These are phyloP conservation scores for Mormyrus hasselquistii DNA, from an alignment of 2,797 vertebrate species.

Conservation along the genomic window DNA sequence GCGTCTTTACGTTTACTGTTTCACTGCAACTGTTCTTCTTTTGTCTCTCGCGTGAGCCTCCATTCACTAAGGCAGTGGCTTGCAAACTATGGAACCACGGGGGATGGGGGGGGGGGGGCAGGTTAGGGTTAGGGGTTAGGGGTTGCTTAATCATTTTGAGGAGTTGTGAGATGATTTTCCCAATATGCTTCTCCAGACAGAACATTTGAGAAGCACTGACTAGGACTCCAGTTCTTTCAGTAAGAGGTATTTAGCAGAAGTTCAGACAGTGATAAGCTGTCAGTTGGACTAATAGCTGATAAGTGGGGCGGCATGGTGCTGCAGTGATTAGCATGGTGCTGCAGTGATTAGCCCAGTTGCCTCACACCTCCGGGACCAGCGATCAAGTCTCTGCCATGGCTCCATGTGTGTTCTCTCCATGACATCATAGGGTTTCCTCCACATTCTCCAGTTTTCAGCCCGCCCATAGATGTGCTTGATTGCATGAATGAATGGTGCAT, in stretches of 20 bases:
- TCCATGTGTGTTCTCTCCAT: neutral
- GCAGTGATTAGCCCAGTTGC: neutral
- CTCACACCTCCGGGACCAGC: neutral
- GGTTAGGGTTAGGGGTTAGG: neutral
- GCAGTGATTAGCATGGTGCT: neutral
- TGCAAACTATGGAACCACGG: neutral
- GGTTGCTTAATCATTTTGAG: neutral
- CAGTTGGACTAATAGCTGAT: neutral
- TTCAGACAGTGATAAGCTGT: neutral
- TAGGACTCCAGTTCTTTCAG: too few species aligned
- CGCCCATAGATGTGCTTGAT: neutral
- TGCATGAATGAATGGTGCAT: neutral
- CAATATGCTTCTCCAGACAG: neutral
- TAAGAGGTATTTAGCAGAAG: neutral
- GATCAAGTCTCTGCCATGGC: neutral
- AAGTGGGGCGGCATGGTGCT: neutral
- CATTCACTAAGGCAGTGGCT: neutral
- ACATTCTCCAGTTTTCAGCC: too few species aligned
- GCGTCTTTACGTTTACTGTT: neutral
- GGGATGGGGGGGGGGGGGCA: too few species aligned
- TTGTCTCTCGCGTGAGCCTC: neutral
- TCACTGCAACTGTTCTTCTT: neutral
- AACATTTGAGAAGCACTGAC: too few species aligned
- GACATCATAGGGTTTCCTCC: neutral
- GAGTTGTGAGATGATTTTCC: neutral